Evolutionary conservation across 2,888 invertebrate genomes (phyloP), one percentile per base, ranked within the genome.

Genomic region (Tuberolachnus salignus): DNA sequence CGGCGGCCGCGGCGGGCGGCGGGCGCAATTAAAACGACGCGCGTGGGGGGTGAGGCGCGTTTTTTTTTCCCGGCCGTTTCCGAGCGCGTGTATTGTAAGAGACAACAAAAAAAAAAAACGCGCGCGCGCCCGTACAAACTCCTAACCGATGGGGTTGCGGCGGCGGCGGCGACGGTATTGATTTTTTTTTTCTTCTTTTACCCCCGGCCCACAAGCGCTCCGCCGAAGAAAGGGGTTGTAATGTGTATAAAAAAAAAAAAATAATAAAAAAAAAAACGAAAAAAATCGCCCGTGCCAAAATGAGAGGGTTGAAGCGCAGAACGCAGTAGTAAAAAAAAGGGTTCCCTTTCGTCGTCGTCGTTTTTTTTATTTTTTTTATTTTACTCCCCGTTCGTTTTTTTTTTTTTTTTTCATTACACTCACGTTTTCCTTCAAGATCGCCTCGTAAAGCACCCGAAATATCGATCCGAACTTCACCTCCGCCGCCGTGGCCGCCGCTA

Each of bases 251-350:
- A n/a, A n/a, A 8, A 21, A 26, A 44, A 71, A 57, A 57, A 44
- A 49, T 26, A 16, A 61, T 26, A 61, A 72, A 72, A 34, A 72
- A 19, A 51, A n/a, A 72, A 34, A 3, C 34, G 34, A 34, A 34
- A 72, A 61, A 61, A 72, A 72, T 72, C 72, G 53, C 73, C 63
- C 63, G 73, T 72, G 72, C 72, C 72, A 72, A 73, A 73, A 73
- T 21, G 73, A 74, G 73, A 74, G 73, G 73, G 73, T 74, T 74
- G 73, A 74, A 74, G 73, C 72, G 61, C 49, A 44, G 57, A 16
- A 13, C 26, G 49, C 42, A 21, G 55, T 44, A 57, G 19, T 14
- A 46, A 46, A 70, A 72, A 67, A 74, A 73, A 64, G 73, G 73
- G 63, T 74, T 64, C 63, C 23, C 44, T 64, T 49, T 34, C 72